phyloP scores from a whole-genome alignment of 1,140 invertebrate species.

The Drosophila yakuba region DNA sequence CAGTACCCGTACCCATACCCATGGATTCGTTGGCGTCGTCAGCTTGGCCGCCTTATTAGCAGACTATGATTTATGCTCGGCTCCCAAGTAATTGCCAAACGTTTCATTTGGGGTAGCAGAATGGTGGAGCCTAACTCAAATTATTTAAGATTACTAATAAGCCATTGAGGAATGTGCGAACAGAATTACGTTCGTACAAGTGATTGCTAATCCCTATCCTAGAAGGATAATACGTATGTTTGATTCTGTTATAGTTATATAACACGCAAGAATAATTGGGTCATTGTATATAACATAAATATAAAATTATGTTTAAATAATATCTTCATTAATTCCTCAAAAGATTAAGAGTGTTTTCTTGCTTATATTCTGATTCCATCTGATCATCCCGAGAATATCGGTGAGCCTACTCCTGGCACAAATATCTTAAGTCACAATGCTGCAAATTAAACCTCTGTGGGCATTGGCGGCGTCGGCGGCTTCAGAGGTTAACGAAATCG shows the following conservation, averaged over 20 bases:
- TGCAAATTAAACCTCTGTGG: slow-evolving; percentile 44
- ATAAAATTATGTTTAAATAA: too few species aligned
- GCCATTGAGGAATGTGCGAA: slow-evolving; percentile 8
- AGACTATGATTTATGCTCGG: slow-evolving; percentile 62
- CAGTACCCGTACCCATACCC: slow-evolving; percentile 12
- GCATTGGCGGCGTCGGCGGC: slow-evolving; percentile 49
- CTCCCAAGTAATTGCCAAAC: slow-evolving; percentile 59
- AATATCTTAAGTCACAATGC: slow-evolving; percentile 62
- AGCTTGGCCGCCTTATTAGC: slow-evolving; percentile 60
- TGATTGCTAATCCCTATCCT: neutral
- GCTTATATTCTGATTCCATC: neutral
- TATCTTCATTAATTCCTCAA: too few species aligned
- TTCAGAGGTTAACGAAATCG: slow-evolving; percentile 77
- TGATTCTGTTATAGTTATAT: too few species aligned
- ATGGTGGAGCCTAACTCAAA: slow-evolving; percentile 37
- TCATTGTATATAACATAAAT: too few species aligned
- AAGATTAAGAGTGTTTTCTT: neutral
- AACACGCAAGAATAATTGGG: too few species aligned
- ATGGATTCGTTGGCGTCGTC: slow-evolving; percentile 21
- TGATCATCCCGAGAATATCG: slow-evolving; percentile 2
- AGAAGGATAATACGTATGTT: too few species aligned
- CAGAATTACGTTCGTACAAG: neutral
- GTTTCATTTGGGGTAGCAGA: slow-evolving; percentile 18
- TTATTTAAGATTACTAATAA: slow-evolving; percentile 38
- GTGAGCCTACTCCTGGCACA: slow-evolving; percentile 58